phyloP scores from a whole-genome alignment of 2,113 vertebrate species.

The Cyphomyrus plagiostoma region DNA sequence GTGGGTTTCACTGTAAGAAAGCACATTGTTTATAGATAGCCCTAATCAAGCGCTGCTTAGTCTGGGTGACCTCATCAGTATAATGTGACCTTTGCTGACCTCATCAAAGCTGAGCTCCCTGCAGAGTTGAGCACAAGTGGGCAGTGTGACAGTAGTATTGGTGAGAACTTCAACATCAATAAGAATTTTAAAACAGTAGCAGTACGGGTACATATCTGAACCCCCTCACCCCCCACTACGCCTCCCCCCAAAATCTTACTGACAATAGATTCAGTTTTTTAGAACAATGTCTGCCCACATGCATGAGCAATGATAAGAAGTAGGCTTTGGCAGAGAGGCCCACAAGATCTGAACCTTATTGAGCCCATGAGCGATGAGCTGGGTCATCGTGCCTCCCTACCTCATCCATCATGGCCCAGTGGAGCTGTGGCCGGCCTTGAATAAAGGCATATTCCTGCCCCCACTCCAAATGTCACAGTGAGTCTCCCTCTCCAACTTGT shows the following conservation, averaged over 20 bases:
- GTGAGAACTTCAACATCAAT: constrained; percentile 59
- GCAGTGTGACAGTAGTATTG: constrained; percentile 7
- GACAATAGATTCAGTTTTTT: constrained; percentile 49
- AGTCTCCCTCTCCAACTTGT: constrained; percentile 36
- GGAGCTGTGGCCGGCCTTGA: constrained; percentile 43
- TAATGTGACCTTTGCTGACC: constrained; percentile 57
- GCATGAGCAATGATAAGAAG: constrained; percentile 46
- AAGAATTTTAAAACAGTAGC: constrained; percentile 48
- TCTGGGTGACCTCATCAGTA: constrained; percentile 63
- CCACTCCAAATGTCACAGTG: constrained; percentile 57
- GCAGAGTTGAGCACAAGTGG: constrained; percentile 36
- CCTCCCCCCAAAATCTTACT: constrained; percentile 18
- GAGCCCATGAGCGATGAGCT: constrained; percentile 72
- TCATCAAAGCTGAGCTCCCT: constrained; percentile 65
- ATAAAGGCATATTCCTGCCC: constrained; percentile 62
- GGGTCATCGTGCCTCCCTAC: constrained; percentile 69
- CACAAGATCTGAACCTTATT: constrained; percentile 64
- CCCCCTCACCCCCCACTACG: constrained; percentile 12
- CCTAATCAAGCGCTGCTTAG: constrained; percentile 30
- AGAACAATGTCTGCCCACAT: constrained; percentile 62
- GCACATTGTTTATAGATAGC: background rate
- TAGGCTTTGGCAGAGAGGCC: constrained; percentile 40
- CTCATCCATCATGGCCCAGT: constrained; percentile 72
- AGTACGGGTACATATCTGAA: constrained; percentile 10
- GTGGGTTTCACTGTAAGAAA: background rate